Evolutionary conservation across 2,113 vertebrate species (phyloP).

Genomic region (Laticauda colubrina): DNA sequence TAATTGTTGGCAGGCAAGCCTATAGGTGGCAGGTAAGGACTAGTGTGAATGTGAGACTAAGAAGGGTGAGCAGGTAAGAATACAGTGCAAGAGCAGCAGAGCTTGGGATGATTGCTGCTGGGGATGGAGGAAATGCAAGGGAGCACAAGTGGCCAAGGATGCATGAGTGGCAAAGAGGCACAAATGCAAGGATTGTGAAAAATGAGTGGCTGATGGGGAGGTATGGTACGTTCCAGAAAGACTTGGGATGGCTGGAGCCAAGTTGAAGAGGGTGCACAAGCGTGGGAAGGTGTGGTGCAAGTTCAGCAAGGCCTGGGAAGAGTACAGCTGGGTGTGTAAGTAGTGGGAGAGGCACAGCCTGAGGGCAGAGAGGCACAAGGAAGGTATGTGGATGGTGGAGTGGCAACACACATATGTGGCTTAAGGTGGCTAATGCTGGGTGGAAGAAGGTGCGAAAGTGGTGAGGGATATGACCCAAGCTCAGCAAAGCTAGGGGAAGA

Average conservation of each 20-base stretch:
- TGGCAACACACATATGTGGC: not conserved
- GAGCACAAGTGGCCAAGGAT: not conserved
- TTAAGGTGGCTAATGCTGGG: not conserved
- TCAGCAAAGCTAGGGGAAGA: not conserved
- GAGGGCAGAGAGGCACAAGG: not conserved
- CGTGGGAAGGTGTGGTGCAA: not conserved
- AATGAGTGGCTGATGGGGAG: not conserved
- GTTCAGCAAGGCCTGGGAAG: not conserved
- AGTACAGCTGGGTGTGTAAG: not conserved
- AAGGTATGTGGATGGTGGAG: not conserved
- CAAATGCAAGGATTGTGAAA: not conserved
- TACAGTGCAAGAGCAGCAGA: not conserved
- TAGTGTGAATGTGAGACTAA: not conserved
- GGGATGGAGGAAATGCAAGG: not conserved
- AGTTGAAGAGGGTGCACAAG: not conserved
- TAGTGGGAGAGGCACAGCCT: not conserved
- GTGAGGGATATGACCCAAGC: not conserved
- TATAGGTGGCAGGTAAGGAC: not conserved
- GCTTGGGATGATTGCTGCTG: not conserved
- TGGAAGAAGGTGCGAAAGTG: not conserved
- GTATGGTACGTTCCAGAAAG: not conserved
- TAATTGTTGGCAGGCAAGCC: not conserved
- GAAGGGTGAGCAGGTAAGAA: not conserved
- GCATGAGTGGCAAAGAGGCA: not conserved
- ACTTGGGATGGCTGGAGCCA: not conserved